phyloP scores from a whole-genome alignment of 2,888 invertebrate genomes.

The Mermis nigrescens region DNA sequence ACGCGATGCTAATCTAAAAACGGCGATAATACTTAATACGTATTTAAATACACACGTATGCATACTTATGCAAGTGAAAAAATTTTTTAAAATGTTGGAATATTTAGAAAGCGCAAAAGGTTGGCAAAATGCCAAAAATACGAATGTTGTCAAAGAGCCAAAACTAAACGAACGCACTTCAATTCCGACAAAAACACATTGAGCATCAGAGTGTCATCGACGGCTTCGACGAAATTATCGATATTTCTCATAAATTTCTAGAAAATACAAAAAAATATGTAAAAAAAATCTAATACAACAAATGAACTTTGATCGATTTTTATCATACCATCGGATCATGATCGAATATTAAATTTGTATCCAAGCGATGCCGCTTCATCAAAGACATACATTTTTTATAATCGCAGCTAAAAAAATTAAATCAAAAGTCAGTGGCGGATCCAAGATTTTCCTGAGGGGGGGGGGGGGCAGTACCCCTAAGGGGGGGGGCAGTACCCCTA shows the following conservation, averaged over 20 bases:
- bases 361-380: conserved; percentile 62
- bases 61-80: too few species aligned
- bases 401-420: conserved; percentile 22
- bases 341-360: conserved; percentile 69
- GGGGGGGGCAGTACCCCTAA: too few species aligned
- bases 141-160: conserved; percentile 2
- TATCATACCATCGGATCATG: conserved; percentile 46
- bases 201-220: conserved; percentile 47
- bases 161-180: conserved; percentile 39
- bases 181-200: conserved; percentile 62
- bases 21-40: too few species aligned
- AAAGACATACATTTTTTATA: conserved; percentile 55
- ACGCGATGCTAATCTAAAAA: too few species aligned
- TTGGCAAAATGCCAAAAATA: neutral
- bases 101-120: conserved; percentile 22
- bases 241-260: conserved; percentile 46
- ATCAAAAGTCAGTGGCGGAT: neutral
- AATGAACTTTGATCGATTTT: too few species aligned
- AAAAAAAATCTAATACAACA: neutral
- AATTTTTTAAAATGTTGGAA: too few species aligned
- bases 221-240: conserved; percentile 48
- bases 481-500: too few species aligned
- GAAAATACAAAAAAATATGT: neutral
- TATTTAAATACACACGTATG: too few species aligned
- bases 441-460: too few species aligned